Conservation (phyloP, 1,140 invertebrate species). For the Drosophila albomicans region DNA sequence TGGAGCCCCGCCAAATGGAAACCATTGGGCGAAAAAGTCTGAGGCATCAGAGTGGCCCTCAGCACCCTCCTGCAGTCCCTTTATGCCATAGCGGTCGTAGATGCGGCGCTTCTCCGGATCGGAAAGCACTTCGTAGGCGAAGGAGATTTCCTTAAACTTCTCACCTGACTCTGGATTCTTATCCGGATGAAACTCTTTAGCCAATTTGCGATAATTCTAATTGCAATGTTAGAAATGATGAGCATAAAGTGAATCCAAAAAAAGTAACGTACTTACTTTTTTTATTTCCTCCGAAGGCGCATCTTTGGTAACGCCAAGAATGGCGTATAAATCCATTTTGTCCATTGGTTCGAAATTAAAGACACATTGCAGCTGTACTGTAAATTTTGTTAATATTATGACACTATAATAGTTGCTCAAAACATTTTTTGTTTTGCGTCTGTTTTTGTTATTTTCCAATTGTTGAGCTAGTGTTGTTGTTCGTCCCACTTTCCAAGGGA, state of each 20-base stretch:
- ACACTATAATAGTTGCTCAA: slow-evolving; percentile 39
- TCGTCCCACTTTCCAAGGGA: slow-evolving; percentile 10
- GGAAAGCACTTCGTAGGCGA: slow-evolving; percentile 94
- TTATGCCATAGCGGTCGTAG: slow-evolving; percentile 92
- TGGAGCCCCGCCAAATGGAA: slow-evolving; percentile 84
- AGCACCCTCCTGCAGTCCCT: slow-evolving; percentile 91
- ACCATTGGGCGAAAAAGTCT: slow-evolving; percentile 88
- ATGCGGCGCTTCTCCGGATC: slow-evolving; percentile 89
- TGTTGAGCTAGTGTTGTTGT: slow-evolving; percentile 14
- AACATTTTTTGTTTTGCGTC: slow-evolving; percentile 27
- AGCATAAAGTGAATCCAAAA: slow-evolving; percentile 1
- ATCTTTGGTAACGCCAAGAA: slow-evolving; percentile 91
- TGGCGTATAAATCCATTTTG: slow-evolving; percentile 93
- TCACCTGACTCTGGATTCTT: slow-evolving; percentile 93
- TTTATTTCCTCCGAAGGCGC: slow-evolving; percentile 94
- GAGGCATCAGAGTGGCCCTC: slow-evolving; percentile 86
- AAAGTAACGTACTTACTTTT: slow-evolving; percentile 88
- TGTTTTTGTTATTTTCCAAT: slow-evolving; percentile 20
- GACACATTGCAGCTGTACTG: slow-evolving; percentile 48
- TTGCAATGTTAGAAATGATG: slow-evolving; percentile 37
- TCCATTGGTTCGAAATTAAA: slow-evolving; percentile 83
- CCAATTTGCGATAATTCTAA: slow-evolving; percentile 93
- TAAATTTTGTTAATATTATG: slow-evolving; percentile 46
- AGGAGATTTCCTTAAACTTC: slow-evolving; percentile 95
- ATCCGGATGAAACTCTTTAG: slow-evolving; percentile 95